Evolutionary conservation across 2,888 invertebrate species (phyloP).

Genomic region (Nineta flava): DNA sequence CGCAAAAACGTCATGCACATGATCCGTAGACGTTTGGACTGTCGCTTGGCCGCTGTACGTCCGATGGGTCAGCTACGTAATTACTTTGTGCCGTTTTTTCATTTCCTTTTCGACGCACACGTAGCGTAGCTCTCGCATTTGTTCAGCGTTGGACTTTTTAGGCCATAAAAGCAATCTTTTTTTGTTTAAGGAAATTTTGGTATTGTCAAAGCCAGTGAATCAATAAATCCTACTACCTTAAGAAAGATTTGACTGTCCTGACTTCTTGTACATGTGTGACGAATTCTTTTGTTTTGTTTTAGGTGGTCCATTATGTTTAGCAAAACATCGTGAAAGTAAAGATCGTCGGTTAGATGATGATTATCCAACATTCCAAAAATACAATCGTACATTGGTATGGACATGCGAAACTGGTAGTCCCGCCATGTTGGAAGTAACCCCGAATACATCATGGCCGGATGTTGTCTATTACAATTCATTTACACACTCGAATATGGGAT

Average conservation of each 20-base stretch:
- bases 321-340: conserved; percentile 42
- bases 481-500: conserved; percentile 88
- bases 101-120: too few species aligned
- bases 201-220: neutral
- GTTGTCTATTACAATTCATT: conserved; percentile 86
- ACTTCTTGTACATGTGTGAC: neutral
- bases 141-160: too few species aligned
- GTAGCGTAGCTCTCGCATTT: too few species aligned
- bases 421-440: conserved; percentile 61
- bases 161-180: too few species aligned
- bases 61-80: too few species aligned
- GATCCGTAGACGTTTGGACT: too few species aligned
- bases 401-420: conserved; percentile 57
- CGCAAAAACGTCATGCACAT: too few species aligned
- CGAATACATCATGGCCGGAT: conserved; percentile 84
- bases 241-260: neutral
- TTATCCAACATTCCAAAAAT: conserved; percentile 65
- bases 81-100: too few species aligned
- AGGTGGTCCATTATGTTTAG: conserved; percentile 68
- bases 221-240: conserved; percentile 1
- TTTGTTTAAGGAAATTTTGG: neutral
- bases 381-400: conserved; percentile 58
- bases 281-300: conserved; percentile 17
- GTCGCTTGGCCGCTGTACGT: too few species aligned
- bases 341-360: conserved; percentile 68